Evolutionary conservation across 2,113 vertebrate genomes (phyloP).

Genomic region (Anhinga rufa): DNA sequence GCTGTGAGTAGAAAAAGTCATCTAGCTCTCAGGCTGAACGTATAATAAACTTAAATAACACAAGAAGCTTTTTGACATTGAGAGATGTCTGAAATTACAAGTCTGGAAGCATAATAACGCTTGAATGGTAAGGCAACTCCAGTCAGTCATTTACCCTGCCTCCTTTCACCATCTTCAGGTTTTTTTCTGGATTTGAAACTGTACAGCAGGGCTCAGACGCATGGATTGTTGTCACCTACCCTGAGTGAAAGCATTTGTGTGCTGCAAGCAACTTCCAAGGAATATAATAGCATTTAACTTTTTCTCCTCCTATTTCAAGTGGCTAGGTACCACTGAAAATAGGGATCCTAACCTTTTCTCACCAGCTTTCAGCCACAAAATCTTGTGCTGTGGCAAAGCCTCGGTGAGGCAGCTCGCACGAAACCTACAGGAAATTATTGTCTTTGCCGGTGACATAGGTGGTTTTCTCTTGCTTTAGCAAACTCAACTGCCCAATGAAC

Average conservation of each 20-base stretch:
- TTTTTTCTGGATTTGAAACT: neutral
- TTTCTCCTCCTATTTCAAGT: neutral
- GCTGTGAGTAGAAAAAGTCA: neutral
- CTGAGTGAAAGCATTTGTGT: neutral
- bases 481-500: neutral
- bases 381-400: neutral
- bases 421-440: neutral
- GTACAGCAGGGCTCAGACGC: neutral
- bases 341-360: neutral
- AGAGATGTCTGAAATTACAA: conserved; percentile 9
- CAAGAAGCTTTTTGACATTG: neutral
- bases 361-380: neutral
- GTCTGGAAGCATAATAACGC: neutral
- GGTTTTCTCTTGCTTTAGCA: neutral
- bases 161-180: neutral
- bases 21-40: neutral
- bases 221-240: neutral
- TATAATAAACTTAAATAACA: neutral
- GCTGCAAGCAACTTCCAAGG: neutral
- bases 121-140: neutral
- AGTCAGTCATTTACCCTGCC: neutral
- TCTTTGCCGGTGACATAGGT: neutral
- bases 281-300: neutral
- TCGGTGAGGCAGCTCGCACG: accelerated
- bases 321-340: neutral